These are phyloP conservation scores for Psophia crepitans DNA, from an alignment of 2,113 vertebrate genomes.

Conservation along the genomic window DNA sequence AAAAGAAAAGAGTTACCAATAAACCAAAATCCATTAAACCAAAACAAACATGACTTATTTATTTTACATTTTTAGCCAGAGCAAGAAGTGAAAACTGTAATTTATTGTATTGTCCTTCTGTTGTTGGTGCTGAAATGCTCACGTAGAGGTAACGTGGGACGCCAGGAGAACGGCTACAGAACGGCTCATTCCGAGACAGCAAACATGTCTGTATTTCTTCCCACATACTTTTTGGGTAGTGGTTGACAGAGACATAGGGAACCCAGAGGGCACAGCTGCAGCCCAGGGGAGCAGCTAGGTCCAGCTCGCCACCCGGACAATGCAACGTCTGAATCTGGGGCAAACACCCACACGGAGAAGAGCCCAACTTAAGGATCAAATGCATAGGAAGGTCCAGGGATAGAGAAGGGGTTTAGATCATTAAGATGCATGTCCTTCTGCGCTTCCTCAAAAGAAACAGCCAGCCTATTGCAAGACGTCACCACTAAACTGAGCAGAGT, in stretches of 20 bases:
- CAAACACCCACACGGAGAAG: not conserved
- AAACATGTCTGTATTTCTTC: not conserved
- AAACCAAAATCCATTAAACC: not conserved
- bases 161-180: not conserved
- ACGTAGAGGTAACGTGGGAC: fast-evolving
- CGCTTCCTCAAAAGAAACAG: not conserved
- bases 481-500: fast-evolving
- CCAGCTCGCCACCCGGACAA: fast-evolving
- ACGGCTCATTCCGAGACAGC: fast-evolving
- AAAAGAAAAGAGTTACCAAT: not conserved
- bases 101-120: not conserved
- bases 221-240: not conserved
- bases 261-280: fast-evolving
- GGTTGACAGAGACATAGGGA: not conserved
- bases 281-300: not conserved
- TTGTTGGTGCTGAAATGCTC: not conserved
- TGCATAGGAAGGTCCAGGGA: not conserved
- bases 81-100: not conserved
- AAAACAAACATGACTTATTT: not conserved
- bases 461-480: not conserved
- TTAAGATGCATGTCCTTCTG: not conserved
- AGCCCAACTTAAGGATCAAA: not conserved
- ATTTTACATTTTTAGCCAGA: not conserved
- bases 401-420: not conserved
- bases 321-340: not conserved